These are phyloP conservation scores for Sebastes steindachneri DNA, from an alignment of 2,797 vertebrate genomes.

Conservation along the genomic window DNA sequence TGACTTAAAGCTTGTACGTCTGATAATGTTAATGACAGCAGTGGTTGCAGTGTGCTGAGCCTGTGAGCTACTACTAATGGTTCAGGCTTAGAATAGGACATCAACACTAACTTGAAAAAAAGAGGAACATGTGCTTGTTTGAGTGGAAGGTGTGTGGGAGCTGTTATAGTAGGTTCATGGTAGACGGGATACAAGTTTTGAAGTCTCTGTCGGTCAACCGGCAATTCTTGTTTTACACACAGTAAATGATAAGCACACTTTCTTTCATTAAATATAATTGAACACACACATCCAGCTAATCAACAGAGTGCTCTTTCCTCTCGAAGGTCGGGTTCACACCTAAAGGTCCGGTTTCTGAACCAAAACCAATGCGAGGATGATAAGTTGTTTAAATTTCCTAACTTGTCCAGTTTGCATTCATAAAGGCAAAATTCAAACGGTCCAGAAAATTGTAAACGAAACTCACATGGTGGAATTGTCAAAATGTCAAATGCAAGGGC, in stretches of 20 bases:
- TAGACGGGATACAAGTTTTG: background rate
- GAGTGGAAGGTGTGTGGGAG: background rate
- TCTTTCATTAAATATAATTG: too few relatives aligned
- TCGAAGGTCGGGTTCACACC: too few relatives aligned
- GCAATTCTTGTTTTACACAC: background rate
- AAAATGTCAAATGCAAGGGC: too few relatives aligned
- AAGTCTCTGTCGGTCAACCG: background rate
- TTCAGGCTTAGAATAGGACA: background rate
- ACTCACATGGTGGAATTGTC: too few relatives aligned
- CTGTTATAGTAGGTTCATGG: background rate
- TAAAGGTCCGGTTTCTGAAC: too few relatives aligned
- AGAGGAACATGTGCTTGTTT: background rate
- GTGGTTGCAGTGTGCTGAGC: background rate
- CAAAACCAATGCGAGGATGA: too few relatives aligned
- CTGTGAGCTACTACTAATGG: background rate
- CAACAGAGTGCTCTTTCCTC: background rate
- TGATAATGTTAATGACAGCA: background rate
- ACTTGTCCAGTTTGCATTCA: too few relatives aligned
- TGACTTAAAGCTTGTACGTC: background rate
- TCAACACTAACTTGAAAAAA: background rate
- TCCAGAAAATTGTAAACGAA: too few relatives aligned
- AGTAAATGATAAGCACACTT: background rate
- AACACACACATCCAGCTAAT: background rate
- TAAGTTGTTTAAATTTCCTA: too few relatives aligned
- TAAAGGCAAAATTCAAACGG: too few relatives aligned